Evolutionary conservation across 2,888 invertebrate species (phyloP), one percentile per base, ranked within the genome.

Genomic region (Drosophila putrida): DNA sequence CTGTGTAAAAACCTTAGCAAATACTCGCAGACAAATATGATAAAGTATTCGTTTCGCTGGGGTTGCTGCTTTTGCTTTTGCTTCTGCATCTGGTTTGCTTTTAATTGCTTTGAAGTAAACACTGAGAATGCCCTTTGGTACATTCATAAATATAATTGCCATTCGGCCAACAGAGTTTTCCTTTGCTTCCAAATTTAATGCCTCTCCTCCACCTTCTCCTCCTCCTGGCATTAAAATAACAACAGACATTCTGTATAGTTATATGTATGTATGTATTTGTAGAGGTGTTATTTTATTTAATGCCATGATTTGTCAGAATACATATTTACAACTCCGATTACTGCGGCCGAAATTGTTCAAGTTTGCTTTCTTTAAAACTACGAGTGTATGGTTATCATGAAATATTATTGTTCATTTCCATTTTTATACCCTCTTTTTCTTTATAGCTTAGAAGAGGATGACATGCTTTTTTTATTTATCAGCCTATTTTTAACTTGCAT

Each of bases 51-150:
- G 61, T 70, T 60, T 60, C 65, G 60, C 46, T 58, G 47, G 60
- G 33, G 50, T 35, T 55, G 69, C 39, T 69, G 69, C 53, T 63
- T 43, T 28, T 62, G 51, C 43, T 43, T 11, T 20, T 61, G 70
- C 50, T 64, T 47, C 33, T 62, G 55, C 43, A 38, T 20, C 62
- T 67, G 75, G 83, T 82, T 74, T 78, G 75, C 71, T 83, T 83
- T 83, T 83, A 83, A 83, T 83, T 83, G 83, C 83, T 88, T 86
- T 82, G 71, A 86, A 86, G 88, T 83, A 88, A 88, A 83, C 83
- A 83, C 53, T 64, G 64, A 36, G 72, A 75, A 85, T 86, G 88
- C 72, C 70, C 77, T 70, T 80, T 68, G 77, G 78, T 75, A 82
- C 80, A 88, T 73, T 88, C 82, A 82, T 88, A 82, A 85, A 88